Evolutionary conservation across 2,888 invertebrate species (phyloP), one percentile per base, ranked within the genome.

Genomic region (Copidosoma aretas): DNA sequence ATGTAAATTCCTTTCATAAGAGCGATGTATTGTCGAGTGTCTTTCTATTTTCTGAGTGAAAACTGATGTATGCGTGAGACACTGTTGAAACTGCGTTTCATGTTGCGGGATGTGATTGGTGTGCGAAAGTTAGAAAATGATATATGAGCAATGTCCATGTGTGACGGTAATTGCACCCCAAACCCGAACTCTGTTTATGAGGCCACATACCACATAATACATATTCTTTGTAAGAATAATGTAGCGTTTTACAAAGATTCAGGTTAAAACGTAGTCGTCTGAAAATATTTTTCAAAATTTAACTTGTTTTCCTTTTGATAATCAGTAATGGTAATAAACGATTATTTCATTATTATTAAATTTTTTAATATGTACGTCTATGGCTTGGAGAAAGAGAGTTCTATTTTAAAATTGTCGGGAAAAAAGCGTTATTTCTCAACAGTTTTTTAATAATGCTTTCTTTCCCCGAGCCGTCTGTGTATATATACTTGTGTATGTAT

Each of bases 1-100:
- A 73, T 73, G 72, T 77, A 78, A 78, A 78, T 78, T 77, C 74
- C 72, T 78, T 77, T 78, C 75, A 74, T 76, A 76, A 78, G 70
- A 77, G 63, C 68, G 70, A 64, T 77, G 75, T 74, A 75, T 75
- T 77, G 74, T 77, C 76, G 75, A 77, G 75, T 75, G 72, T 77
- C 74, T 76, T 78, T 79, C 74, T 78, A 76, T 77, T 76, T 77
- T 77, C 76, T 77, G 75, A 75, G 76, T 75, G 74, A 76, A 73
- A 72, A 68, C 68, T 62, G 67, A 73, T 62, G 66, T 66, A 61
- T 60, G 64, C 63, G 67, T 66, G 67, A 69, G 62, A 63, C 71
- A 71, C 69, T 71, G 67, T 69, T 71, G 64, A 71, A 71, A 64
- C 57, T 72, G 72, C 65, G 71, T 68, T 71, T 68, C 68, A 68